Evolutionary conservation across 2,113 vertebrate species (phyloP).

Genomic region (Antennarius striatus): DNA sequence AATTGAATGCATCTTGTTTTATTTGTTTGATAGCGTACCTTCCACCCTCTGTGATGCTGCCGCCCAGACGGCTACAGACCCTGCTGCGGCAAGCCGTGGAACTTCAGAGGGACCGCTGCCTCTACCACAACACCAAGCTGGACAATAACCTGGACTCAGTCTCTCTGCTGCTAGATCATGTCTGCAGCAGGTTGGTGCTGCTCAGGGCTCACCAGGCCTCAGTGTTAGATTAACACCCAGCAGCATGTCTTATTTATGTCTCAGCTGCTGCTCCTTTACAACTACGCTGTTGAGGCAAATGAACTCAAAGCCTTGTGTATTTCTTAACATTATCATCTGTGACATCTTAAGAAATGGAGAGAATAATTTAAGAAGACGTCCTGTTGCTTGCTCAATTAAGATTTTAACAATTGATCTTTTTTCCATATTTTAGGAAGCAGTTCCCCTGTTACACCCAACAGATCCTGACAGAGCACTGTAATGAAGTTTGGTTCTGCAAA

Average conservation of each 20-base stretch:
- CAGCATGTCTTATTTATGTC: slow-evolving; percentile 1
- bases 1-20: not conserved
- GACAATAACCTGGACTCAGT: slow-evolving; percentile 94
- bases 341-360: not conserved
- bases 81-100: slow-evolving; percentile 96
- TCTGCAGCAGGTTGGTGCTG: slow-evolving; percentile 91
- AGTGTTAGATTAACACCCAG: not conserved
- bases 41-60: slow-evolving; percentile 98
- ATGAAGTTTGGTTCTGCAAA: slow-evolving; percentile 99
- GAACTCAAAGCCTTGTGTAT: not conserved
- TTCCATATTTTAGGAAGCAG: slow-evolving; percentile 86
- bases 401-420: slow-evolving; percentile 3
- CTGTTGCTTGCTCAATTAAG: not conserved
- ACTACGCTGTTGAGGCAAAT: not conserved
- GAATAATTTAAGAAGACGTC: not conserved
- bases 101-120: slow-evolving; percentile 96
- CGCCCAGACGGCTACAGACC: slow-evolving; percentile 95
- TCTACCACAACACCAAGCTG: slow-evolving; percentile 98
- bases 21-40: slow-evolving; percentile 85
- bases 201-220: not conserved
- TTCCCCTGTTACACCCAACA: slow-evolving; percentile 99
- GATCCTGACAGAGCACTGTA: slow-evolving; percentile 98
- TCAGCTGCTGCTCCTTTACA: not conserved
- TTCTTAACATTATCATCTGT: not conserved
- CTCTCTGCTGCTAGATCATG: slow-evolving; percentile 95